Conservation (phyloP, 1,140 invertebrate genomes). For the Drosophila setifemur region DNA sequence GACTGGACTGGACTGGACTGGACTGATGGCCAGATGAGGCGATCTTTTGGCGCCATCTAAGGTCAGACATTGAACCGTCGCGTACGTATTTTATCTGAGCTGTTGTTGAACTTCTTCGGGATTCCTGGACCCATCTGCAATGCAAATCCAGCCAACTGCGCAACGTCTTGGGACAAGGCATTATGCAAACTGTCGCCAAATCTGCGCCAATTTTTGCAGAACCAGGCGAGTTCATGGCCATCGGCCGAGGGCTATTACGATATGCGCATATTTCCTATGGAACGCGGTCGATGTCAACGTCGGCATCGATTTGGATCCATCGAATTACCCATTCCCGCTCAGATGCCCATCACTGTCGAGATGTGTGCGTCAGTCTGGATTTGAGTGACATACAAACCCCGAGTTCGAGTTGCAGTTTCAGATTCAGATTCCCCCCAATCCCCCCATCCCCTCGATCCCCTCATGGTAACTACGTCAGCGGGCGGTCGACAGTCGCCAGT, state of each 20-base stretch:
- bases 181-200: constrained; percentile 59
- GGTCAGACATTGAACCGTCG: constrained; percentile 62
- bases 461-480: constrained; percentile 61
- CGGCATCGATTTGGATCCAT: constrained; percentile 12
- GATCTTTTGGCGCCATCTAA: constrained; percentile 61
- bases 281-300: constrained; percentile 21
- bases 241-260: constrained; percentile 35
- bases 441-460: constrained; percentile 11
- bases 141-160: constrained; percentile 59
- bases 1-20: neutral
- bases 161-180: constrained; percentile 34
- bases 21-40: constrained; percentile 10
- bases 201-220: constrained; percentile 66
- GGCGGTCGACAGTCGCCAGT: constrained; percentile 15
- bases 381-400: constrained; percentile 72
- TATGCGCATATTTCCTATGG: constrained; percentile 57
- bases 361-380: constrained; percentile 54
- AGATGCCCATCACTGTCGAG: neutral
- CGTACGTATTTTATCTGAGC: constrained; percentile 32
- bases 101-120: constrained; percentile 54
- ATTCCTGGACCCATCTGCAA: constrained; percentile 54
- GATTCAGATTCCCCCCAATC: neutral
- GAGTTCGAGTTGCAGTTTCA: constrained; percentile 47
- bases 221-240: constrained; percentile 64
- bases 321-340: neutral